Percentiles rank a stretch among this genome's conserved stretches.
Conservation (phyloP, 1,140 invertebrate species). For the Cyphomyrmex costatus region DNA sequence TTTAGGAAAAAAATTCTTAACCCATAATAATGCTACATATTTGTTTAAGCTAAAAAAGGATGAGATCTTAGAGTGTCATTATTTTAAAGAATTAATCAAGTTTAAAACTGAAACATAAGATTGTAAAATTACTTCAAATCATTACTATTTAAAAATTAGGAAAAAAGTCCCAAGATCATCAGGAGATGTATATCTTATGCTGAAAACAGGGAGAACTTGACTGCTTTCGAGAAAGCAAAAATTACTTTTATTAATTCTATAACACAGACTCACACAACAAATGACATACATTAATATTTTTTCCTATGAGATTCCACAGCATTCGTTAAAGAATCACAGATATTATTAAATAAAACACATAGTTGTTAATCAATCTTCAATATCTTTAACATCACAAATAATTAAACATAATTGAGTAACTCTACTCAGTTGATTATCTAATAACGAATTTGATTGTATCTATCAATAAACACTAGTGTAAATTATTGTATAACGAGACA, state of each 20-base stretch:
- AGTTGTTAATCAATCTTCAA: background rate
- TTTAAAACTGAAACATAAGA: too few relatives aligned
- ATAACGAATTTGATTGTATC: background rate
- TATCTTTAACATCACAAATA: background rate
- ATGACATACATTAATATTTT: background rate
- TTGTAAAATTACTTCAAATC: too few relatives aligned
- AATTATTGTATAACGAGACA: background rate
- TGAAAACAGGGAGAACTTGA: background rate
- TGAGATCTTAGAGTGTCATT: too few relatives aligned
- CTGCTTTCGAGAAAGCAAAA: background rate
- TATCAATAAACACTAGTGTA: background rate
- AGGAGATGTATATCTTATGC: background rate
- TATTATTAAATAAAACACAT: background rate
- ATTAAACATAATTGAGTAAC: background rate
- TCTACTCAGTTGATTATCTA: slow-evolving; percentile 8
- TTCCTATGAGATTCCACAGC: background rate
- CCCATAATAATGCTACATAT: too few relatives aligned
- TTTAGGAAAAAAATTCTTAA: too few relatives aligned
- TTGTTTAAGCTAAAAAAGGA: too few relatives aligned
- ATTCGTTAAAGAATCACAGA: slow-evolving; percentile 3
- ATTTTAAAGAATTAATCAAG: too few relatives aligned
- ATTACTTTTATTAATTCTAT: slow-evolving; percentile 40
- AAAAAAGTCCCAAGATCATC: too few relatives aligned
- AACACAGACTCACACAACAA: slow-evolving; percentile 30
- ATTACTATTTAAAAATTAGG: too few relatives aligned